phyloP scores from a whole-genome alignment of 2,888 invertebrate species.

The Ellobium chinense region DNA sequence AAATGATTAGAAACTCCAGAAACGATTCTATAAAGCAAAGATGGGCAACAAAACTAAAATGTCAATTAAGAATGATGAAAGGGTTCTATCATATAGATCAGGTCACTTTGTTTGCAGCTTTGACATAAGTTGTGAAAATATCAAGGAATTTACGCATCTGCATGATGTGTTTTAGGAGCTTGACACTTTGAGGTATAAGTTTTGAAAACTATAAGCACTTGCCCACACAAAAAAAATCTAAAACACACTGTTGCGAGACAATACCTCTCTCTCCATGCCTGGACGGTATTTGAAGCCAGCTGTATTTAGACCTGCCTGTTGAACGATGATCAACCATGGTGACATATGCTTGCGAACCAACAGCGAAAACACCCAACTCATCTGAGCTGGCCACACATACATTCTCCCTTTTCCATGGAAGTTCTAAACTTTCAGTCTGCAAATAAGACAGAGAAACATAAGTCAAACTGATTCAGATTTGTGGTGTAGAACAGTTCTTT shows the following conservation, averaged over 20 bases:
- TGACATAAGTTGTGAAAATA: too few relatives aligned
- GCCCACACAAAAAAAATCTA: not conserved
- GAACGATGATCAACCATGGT: conserved; percentile 90
- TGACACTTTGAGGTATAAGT: too few relatives aligned
- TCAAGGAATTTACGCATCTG: too few relatives aligned
- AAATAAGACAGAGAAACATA: too few relatives aligned
- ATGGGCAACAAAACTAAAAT: too few relatives aligned
- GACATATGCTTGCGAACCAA: conserved; percentile 96
- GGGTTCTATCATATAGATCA: too few relatives aligned
- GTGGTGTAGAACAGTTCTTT: too few relatives aligned
- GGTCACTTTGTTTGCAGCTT: too few relatives aligned
- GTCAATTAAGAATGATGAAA: too few relatives aligned
- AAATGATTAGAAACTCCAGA: not conserved
- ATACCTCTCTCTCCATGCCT: conserved; percentile 92
- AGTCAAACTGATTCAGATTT: too few relatives aligned
- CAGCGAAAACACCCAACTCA: conserved; percentile 90
- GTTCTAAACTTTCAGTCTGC: conserved; percentile 88
- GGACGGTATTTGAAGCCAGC: conserved; percentile 83
- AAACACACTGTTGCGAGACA: not conserved
- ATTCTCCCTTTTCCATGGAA: conserved; percentile 94
- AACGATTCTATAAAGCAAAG: not conserved
- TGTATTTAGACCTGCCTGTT: conserved; percentile 80
- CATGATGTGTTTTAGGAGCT: too few relatives aligned
- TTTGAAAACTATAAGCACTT: too few relatives aligned
- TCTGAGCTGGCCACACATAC: conserved; percentile 94